Base-by-base conservation (phyloP, 1,140 invertebrate species). In the Saccostrea echinata region DNA sequence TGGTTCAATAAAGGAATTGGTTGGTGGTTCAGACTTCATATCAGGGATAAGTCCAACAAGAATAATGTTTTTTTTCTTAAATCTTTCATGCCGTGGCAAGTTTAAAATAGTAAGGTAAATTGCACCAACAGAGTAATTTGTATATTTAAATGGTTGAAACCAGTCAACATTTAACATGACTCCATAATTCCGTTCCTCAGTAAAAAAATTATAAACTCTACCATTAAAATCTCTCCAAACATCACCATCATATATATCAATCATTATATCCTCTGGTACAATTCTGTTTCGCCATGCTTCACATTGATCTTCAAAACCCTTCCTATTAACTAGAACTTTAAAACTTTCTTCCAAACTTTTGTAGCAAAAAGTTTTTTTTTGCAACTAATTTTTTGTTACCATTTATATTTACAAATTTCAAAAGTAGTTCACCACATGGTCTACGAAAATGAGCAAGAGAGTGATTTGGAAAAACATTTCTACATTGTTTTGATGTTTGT, bases 31-130 rank as follows among this genome's bases (percentile, higher is more conserved):
- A 61, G 43, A 30, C n/a, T 84, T 86, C 86, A 89, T 87, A 61
- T 89, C 90, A 52, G 88, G 90, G 51, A 90, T 89, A 6, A 88
- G 21, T 11, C 87, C 87, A 43, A 88, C 55, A 24, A 88, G 33
- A 18, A 88, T 82, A 0, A 85, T 24, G 43, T 87, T 88, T 64
- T 88, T 61, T 55, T 51, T 68, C 24, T 68, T 84, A 76, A 87
- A 87, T 35, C 86, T 43, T 87, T 84, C 57, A 35, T 87, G 51
- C 12, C 86, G 24, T 30, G 86, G 64, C 27, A 71, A 30, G 27
- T 71, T 71, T 71, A 71, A 71, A 71, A 71, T 27, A 71, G 64
- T 71, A 24, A 71, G n/a, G 13, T 71, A 71, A 71, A 71, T 71
- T 71, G 64, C 64, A 71, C 64, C 64, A 21, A 71, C 64, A 27